Base-by-base conservation (phyloP, 2,113 vertebrate species). In the Tor tambroides region DNA sequence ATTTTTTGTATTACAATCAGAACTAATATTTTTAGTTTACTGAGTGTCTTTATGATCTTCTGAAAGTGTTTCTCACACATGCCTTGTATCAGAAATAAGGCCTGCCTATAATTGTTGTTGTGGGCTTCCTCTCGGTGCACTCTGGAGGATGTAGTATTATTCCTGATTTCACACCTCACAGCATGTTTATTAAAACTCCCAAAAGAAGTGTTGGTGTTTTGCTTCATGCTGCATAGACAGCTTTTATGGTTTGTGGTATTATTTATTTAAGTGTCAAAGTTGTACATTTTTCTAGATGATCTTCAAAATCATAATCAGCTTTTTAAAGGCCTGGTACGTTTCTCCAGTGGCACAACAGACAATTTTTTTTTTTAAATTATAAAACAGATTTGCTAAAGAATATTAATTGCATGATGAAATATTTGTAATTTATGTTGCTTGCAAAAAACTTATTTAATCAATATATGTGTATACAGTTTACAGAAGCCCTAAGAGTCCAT, bases 161-260 rank as follows among this genome's bases (percentile, higher is more conserved):
- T 43, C n/a, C 80, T 67, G 23, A 67, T 82, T 82, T 82, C 80
- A 82, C 80, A 82, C 59, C n/a, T 82, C 80, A 65, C 80, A 21
- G n/a, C 35, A 7, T 5, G 4, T 82, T 67, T 67, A 65, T 82
- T 67, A 28, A 56, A 82, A 67, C 38, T 30, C 59, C 10, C 38
- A 49, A 46, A 28, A 43, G 4, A 67, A 67, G 38, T 8, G 30
- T 67, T 46, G 38, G n/a, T 67, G 61, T 67, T 46, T 69, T 28
- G 41, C 80, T 69, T 81, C 38, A 80, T 63, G 78, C n/a, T 78
- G 46, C 17, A 78, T 19, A 4, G 28, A 28, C 28, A 9, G 28
- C 7, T 19, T 78, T 30, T 30, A 77, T 77, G 46, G 6, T 51
- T 77, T 51, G 14, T 54, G 15, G 1, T 28, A 21, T 78, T 32